Base-by-base conservation (phyloP, 2,888 invertebrate genomes). In the Geophilus truncorum region DNA sequence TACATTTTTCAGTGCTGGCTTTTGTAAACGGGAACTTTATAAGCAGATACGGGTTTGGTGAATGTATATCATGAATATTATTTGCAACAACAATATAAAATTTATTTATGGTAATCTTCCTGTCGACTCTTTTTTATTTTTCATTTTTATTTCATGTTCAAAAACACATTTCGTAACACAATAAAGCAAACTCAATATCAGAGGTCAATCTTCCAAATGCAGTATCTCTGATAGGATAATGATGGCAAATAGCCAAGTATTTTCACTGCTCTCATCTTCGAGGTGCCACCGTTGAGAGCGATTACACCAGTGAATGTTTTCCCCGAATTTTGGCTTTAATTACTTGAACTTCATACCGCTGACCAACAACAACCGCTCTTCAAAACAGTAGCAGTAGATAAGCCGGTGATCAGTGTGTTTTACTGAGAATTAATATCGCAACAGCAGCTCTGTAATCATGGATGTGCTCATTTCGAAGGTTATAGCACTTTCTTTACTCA, bases 401-500 rank as follows among this genome's bases (percentile, higher is more conserved):
- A 40, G 15, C 5, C 12, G n/a, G 40, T 40, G 40, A 1, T 40
- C 40, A 40, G 40, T 40, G 40, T n/a, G n/a, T 40, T 40, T 6
- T n/a, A 36, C 36, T n/a, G 12, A 40, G 4, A n/a, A 10, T 10
- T 15, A 40, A 34, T 7, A 10, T 34, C 10, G n/a, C 34, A 7
- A 34, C 9, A 40, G 40, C 9, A 40, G 12, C 18, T 12, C 21
- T n/a, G 23, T 76, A 18, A 40, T 51, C 28, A 81, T 81, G 81
- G 88, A 88, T 5, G 89, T 92, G 9, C 86, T 93, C 23, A 84
- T 91, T 36, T 94, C 94, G 18, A 96, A 96, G 87, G 90, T 91
- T 23, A 91, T 93, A 4, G 91, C 95, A 0, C 93, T 96, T 92
- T 88, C 90, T 62, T 92, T 93, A 30, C 90, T 96, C 18, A 93